These are phyloP conservation scores for Champsocephalus esox DNA, from an alignment of 2,797 vertebrate genomes.

Conservation along the genomic window DNA sequence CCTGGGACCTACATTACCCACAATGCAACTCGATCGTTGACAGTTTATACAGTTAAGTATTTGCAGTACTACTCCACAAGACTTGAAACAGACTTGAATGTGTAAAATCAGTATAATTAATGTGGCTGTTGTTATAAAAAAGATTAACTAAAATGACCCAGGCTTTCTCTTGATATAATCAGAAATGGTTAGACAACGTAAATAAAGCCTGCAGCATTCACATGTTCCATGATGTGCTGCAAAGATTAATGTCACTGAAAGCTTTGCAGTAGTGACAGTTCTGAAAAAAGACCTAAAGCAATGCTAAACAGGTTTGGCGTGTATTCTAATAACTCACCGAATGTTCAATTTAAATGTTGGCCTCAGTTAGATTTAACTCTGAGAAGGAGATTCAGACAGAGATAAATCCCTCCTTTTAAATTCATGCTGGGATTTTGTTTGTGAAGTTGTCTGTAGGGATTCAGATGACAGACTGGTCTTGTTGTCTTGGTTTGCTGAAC, in stretches of 20 bases:
- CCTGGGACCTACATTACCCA: neutral
- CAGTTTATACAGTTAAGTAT: neutral
- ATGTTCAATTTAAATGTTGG: conserved; percentile 36
- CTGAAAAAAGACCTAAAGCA: conserved; percentile 3
- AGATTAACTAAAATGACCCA: too few relatives aligned
- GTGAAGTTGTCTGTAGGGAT: conserved; percentile 53
- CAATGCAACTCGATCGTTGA: neutral
- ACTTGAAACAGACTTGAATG: neutral
- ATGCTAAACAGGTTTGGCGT: neutral
- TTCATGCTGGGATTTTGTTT: conserved; percentile 59
- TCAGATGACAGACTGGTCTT: conserved; percentile 67
- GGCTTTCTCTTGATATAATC: too few relatives aligned
- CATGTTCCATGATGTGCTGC: neutral
- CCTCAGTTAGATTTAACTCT: conserved; percentile 32
- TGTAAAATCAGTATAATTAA: neutral
- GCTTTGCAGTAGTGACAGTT: conserved; percentile 10
- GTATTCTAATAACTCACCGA: neutral
- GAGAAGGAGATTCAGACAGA: conserved; percentile 15
- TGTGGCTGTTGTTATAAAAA: neutral
- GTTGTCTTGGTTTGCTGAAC: conserved; percentile 70
- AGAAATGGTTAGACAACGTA: too few relatives aligned
- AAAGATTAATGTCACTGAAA: neutral
- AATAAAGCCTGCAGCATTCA: neutral
- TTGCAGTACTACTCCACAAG: neutral
- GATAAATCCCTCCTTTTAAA: conserved; percentile 46